A percentile compares a stretch with the other conserved stretches of the same genome.
Evolutionary conservation across 2,888 invertebrate genomes (phyloP).

Genomic region (Xestia rhomboidea): DNA sequence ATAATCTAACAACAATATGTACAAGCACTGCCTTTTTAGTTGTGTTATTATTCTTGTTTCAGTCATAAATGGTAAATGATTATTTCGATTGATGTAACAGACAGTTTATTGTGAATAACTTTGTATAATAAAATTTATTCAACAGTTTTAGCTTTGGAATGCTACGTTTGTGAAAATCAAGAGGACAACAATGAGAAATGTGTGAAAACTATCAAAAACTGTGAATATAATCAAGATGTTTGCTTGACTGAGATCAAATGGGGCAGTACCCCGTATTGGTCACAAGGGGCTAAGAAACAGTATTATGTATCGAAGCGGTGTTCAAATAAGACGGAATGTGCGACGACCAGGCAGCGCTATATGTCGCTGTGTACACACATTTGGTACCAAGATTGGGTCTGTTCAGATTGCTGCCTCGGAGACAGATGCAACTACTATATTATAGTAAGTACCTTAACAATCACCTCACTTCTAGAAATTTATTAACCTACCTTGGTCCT

Average conservation of each 20-base stretch:
- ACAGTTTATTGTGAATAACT: neutral
- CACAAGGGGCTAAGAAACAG: slow-evolving; percentile 97
- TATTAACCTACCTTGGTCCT: neutral
- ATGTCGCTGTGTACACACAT: slow-evolving; percentile 96
- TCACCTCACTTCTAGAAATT: neutral
- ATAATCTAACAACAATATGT: slow-evolving; percentile 45
- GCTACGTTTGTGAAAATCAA: slow-evolving; percentile 98
- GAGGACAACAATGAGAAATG: slow-evolving; percentile 98
- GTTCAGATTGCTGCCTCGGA: slow-evolving; percentile 98
- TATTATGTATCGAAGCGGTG: slow-evolving; percentile 98
- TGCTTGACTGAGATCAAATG: slow-evolving; percentile 97
- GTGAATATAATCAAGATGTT: slow-evolving; percentile 96
- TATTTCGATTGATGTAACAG: slow-evolving; percentile 2
- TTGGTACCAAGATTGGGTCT: slow-evolving; percentile 99
- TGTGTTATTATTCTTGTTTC: slow-evolving; percentile 50
- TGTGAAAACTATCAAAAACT: slow-evolving; percentile 96
- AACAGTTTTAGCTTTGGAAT: slow-evolving; percentile 94
- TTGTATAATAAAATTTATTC: slow-evolving; percentile 58
- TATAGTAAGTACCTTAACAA: slow-evolving; percentile 93
- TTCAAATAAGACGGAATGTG: slow-evolving; percentile 95
- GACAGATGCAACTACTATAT: slow-evolving; percentile 98
- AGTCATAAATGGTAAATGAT: slow-evolving; percentile 62
- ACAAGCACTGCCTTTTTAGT: slow-evolving; percentile 36
- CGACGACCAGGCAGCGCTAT: slow-evolving; percentile 92
- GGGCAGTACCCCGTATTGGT: slow-evolving; percentile 99